Conservation (phyloP, 2,888 invertebrate genomes). For the Heliconius charithonia region DNA sequence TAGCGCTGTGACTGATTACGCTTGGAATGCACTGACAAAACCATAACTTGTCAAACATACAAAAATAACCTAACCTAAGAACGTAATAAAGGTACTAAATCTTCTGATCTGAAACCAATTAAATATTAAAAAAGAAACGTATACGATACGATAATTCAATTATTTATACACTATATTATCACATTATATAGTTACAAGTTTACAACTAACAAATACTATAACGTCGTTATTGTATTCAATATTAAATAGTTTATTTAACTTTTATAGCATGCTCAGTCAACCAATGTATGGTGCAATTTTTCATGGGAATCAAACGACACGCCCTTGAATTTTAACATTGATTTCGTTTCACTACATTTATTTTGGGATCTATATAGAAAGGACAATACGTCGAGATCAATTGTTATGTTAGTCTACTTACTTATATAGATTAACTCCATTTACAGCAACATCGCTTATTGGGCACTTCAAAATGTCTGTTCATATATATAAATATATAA, state of each 20-base stretch:
- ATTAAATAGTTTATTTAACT: not conserved
- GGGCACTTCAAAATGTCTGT: not conserved
- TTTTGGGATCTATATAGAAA: not conserved
- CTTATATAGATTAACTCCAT: not conserved
- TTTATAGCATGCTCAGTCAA: conserved; percentile 37
- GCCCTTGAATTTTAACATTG: conserved; percentile 43
- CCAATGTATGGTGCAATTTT: conserved; percentile 39
- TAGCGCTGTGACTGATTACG: conserved; percentile 48
- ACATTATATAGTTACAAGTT: not conserved
- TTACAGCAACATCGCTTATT: not conserved
- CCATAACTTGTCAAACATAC: conserved; percentile 17
- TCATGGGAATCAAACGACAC: conserved; percentile 46
- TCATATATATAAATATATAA: not conserved
- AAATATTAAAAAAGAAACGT: too few species aligned
- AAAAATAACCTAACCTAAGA: not conserved
- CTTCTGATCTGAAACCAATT: too few species aligned
- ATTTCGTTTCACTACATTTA: conserved; percentile 8
- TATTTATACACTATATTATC: too few species aligned
- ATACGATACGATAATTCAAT: too few species aligned
- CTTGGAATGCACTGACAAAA: conserved; percentile 49
- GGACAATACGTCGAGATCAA: not conserved
- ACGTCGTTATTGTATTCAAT: not conserved
- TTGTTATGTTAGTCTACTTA: conserved; percentile 1
- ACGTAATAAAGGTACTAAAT: not conserved
- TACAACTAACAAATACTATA: not conserved